Evolutionary conservation across 2,797 vertebrate genomes (phyloP).

Genomic region (Hylomyscus alleni): DNA sequence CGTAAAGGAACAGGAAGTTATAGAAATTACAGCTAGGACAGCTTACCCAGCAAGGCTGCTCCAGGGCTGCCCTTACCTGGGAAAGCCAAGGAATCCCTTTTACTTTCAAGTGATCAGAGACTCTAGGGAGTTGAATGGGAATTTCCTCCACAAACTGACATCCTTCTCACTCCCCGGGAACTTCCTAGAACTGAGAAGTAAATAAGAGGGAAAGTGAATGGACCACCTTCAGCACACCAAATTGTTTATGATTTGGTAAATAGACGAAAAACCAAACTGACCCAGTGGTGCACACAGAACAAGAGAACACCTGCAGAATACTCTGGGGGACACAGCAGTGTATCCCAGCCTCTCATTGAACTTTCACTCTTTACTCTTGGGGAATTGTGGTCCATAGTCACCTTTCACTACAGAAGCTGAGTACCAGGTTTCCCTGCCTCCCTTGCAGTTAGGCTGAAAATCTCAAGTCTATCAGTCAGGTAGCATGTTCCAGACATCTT

Average conservation of each 20-base stretch:
- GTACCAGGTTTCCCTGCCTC: neutral
- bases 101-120: neutral
- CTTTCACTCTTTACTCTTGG: neutral
- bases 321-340: rapidly evolving
- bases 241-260: conserved; percentile 34
- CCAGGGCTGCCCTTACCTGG: neutral
- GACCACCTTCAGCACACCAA: neutral
- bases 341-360: neutral
- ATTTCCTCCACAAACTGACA: neutral
- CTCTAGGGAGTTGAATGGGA: neutral
- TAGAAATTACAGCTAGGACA: neutral
- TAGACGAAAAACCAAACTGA: neutral
- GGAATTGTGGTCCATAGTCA: neutral
- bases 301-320: neutral
- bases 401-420: neutral
- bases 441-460: neutral
- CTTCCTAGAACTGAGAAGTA: neutral
- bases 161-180: neutral
- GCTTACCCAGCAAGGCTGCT: no score
- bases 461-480: neutral
- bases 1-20: neutral
- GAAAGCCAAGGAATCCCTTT: neutral
- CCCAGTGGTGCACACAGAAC: neutral
- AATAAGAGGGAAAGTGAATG: neutral
- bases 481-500: neutral